phyloP scores from a whole-genome alignment of 2,888 invertebrate genomes.

The Alloscopus bannaensis region DNA sequence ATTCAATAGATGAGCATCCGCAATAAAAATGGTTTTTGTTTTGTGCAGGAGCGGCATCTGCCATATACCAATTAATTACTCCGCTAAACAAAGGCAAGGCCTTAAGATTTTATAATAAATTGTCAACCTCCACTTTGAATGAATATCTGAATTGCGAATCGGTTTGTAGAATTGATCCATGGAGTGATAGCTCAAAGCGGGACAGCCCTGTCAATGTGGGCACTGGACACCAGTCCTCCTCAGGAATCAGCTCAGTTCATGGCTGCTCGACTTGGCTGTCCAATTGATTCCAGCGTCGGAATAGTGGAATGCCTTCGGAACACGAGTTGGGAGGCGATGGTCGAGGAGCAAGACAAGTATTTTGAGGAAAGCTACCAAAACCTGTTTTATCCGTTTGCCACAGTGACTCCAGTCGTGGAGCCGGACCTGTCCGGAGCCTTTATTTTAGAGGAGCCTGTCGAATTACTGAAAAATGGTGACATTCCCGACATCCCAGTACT shows the following conservation, averaged over 20 bases:
- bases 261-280: constrained; percentile 28
- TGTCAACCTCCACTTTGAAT: too few species aligned
- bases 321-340: constrained; percentile 8
- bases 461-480: constrained; percentile 51
- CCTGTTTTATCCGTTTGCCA: constrained; percentile 39
- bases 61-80: constrained; percentile 28
- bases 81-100: constrained; percentile 40
- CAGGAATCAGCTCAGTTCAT: constrained; percentile 9
- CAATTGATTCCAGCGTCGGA: background rate
- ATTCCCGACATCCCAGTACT: constrained; percentile 59
- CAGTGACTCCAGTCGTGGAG: constrained; percentile 57
- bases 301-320: constrained; percentile 25
- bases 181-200: constrained; percentile 53
- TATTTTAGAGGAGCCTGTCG: constrained; percentile 54
- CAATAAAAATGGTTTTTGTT: too few species aligned
- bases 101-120: background rate
- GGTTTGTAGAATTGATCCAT: constrained; percentile 15
- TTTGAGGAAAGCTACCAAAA: constrained; percentile 5
- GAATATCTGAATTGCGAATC: background rate
- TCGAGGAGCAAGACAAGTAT: background rate
- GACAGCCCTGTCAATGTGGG: constrained; percentile 20
- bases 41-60: constrained; percentile 32
- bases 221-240: constrained; percentile 13
- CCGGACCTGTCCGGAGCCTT: constrained; percentile 65
- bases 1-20: too few species aligned